phyloP scores from a whole-genome alignment of 1,140 invertebrate species.

The Drosophila oshimai region DNA sequence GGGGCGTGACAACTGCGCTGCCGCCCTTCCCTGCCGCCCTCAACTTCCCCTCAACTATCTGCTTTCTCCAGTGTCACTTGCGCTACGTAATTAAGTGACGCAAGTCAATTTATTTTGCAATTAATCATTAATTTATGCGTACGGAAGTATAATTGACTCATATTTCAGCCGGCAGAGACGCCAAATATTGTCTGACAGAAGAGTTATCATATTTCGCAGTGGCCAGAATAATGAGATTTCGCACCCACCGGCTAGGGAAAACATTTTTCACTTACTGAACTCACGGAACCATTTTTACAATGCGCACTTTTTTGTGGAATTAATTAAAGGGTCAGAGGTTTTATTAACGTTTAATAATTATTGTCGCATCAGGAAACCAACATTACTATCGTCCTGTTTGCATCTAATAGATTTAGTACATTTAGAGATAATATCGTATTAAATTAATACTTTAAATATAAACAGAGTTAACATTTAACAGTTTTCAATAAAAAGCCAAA shows the following conservation, averaged over 20 bases:
- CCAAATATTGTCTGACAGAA: conserved; percentile 32
- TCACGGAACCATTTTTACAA: background rate
- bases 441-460: too few relatives aligned
- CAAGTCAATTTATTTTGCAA: conserved; percentile 82
- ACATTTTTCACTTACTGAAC: background rate
- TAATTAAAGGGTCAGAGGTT: background rate
- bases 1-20: conserved; percentile 41
- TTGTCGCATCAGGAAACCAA: too few relatives aligned
- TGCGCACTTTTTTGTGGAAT: background rate
- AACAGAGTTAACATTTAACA: too few relatives aligned
- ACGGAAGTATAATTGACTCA: conserved; percentile 78
- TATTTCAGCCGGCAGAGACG: conserved; percentile 55
- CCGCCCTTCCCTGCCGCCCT: background rate
- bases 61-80: conserved; percentile 45
- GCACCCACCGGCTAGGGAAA: background rate
- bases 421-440: too few relatives aligned
- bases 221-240: background rate
- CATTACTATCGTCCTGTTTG: too few relatives aligned
- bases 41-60: conserved; percentile 7
- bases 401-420: too few relatives aligned
- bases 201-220: conserved; percentile 31
- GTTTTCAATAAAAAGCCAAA: too few relatives aligned
- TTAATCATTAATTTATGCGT: conserved; percentile 82
- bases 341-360: too few relatives aligned
- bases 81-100: conserved; percentile 71